A percentile compares a stretch with the other conserved stretches of the same genome.
phyloP scores from a whole-genome alignment of 2,113 vertebrate genomes.

The Craseonycteris thonglongyai region DNA sequence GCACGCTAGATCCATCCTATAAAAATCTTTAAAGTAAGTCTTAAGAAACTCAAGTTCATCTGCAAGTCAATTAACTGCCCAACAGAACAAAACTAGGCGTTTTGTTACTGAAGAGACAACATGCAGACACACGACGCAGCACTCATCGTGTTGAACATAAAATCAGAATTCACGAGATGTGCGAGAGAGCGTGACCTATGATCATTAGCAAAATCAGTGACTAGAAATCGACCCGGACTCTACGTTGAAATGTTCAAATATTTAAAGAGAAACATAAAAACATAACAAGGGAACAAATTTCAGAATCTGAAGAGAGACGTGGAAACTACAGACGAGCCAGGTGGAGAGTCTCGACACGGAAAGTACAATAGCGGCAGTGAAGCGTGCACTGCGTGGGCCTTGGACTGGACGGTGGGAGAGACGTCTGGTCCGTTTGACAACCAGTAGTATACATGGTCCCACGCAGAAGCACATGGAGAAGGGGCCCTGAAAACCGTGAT shows the following conservation, averaged over 20 bases:
- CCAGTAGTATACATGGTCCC: rapidly evolving
- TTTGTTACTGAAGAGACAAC: not conserved
- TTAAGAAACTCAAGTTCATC: not conserved
- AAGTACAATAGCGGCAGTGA: not conserved
- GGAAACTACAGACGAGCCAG: not conserved
- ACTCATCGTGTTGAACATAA: not conserved
- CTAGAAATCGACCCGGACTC: not conserved
- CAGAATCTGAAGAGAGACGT: not conserved
- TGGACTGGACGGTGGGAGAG: not conserved
- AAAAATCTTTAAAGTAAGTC: not conserved
- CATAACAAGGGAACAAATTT: not conserved
- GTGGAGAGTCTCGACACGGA: not conserved
- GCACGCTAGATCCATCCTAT: no score
- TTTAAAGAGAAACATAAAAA: not conserved
- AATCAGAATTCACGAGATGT: not conserved
- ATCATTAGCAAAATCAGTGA: not conserved
- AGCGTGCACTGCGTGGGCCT: not conserved
- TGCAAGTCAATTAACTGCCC: not conserved
- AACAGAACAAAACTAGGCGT: not conserved
- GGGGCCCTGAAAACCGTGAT: no score
- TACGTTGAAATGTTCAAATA: not conserved
- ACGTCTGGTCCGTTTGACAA: not conserved
- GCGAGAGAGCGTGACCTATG: not conserved
- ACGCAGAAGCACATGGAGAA: not conserved
- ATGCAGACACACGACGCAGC: not conserved